Percentiles rank a stretch among this genome's conserved stretches.
These are phyloP conservation scores for Chlorodrepanis virens DNA, from an alignment of 2,113 vertebrate genomes.

Conservation along the genomic window DNA sequence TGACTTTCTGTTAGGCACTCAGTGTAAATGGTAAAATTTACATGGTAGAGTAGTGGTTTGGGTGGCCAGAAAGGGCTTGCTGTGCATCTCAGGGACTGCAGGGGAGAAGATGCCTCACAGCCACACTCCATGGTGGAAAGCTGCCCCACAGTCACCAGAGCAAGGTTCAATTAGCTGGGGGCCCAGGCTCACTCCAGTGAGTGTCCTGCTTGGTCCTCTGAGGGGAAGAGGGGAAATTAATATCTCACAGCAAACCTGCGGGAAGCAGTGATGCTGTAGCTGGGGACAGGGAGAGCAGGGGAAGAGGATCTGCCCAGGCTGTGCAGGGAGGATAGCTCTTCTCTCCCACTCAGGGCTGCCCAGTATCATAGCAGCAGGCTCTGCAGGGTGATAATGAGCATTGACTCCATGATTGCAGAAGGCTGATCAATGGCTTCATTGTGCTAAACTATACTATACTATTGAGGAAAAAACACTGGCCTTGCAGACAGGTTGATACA, in stretches of 20 bases:
- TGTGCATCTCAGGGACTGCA: not conserved
- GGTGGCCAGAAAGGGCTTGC: not conserved
- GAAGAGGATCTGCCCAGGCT: not conserved
- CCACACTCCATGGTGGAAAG: not conserved
- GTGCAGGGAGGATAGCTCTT: not conserved
- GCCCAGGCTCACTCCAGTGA: not conserved
- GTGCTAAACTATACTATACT: no score
- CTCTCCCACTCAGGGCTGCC: not conserved
- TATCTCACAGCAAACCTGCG: not conserved
- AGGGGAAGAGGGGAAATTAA: not conserved
- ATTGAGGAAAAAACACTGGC: no score
- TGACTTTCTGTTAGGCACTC: not conserved
- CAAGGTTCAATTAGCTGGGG: not conserved
- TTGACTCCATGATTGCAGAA: no score
- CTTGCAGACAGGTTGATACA: no score
- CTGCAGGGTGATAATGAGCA: no score
- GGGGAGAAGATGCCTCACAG: not conserved
- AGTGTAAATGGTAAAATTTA: not conserved
- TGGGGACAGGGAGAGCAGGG: rapidly evolving
- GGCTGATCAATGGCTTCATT: no score
- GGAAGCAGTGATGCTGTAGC: not conserved
- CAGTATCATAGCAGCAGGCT: no score
- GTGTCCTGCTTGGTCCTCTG: not conserved
- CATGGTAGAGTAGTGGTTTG: rapidly evolving
- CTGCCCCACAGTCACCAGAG: not conserved